These are phyloP conservation scores for Aradophagus sp. DNA, from an alignment of 1,140 invertebrate genomes.

Conservation along the genomic window DNA sequence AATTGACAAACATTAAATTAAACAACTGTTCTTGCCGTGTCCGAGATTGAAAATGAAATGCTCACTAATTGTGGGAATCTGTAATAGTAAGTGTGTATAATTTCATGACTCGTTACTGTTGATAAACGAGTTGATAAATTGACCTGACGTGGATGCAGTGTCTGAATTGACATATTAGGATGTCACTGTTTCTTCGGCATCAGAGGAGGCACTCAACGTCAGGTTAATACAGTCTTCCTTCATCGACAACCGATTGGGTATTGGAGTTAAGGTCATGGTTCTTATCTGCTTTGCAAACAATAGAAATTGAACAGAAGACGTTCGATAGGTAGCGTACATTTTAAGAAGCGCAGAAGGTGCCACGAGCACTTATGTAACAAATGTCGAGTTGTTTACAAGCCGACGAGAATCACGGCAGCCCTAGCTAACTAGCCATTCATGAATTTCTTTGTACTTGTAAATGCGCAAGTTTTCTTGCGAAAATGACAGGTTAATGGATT, in stretches of 20 bases:
- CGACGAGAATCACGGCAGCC: conserved; percentile 17
- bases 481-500: conserved; percentile 49
- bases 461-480: conserved; percentile 34
- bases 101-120: too few species aligned
- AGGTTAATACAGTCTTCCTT: conserved; percentile 38
- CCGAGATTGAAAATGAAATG: too few species aligned
- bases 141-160: too few species aligned
- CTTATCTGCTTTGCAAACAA: conserved; percentile 48
- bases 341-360: conserved; percentile 29
- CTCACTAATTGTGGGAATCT: too few species aligned
- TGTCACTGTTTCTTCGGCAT: conserved; percentile 31
- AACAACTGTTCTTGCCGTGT: too few species aligned
- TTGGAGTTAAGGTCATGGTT: conserved; percentile 42
- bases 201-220: conserved; percentile 27
- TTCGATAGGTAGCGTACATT: conserved; percentile 38
- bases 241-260: conserved; percentile 12
- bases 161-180: conserved; percentile 24
- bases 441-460: conserved; percentile 1
- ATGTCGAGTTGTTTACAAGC: conserved; percentile 47
- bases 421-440: conserved; percentile 32
- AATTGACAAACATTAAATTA: too few species aligned
- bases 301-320: conserved; percentile 48
- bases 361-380: conserved; percentile 41
- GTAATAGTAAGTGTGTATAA: too few species aligned
- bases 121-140: too few species aligned